phyloP scores from a whole-genome alignment of 1,140 invertebrate species.

The Drosophila kikkawai region DNA sequence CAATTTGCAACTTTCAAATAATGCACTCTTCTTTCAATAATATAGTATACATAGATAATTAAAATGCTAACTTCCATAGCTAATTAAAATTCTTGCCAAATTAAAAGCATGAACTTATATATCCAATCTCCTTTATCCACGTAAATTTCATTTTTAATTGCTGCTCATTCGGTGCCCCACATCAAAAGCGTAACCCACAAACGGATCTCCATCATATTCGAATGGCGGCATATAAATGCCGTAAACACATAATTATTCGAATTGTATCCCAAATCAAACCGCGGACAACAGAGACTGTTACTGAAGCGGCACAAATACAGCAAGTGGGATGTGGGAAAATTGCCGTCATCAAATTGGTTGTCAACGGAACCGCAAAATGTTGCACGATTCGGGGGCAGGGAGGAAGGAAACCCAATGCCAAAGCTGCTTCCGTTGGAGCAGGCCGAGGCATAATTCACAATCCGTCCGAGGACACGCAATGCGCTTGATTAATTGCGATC shows the following conservation, averaged over 20 bases:
- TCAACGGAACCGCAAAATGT: constrained; percentile 48
- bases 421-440: constrained; percentile 39
- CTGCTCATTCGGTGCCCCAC: neutral
- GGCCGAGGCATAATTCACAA: constrained; percentile 17
- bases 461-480: constrained; percentile 32
- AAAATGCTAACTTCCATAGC: neutral
- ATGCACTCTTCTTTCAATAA: too few relatives aligned
- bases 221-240: constrained; percentile 30
- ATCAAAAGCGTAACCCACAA: constrained; percentile 19
- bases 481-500: constrained; percentile 56
- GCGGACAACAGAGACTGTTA: constrained; percentile 36
- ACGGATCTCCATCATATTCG: constrained; percentile 6
- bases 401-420: constrained; percentile 53
- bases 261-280: constrained; percentile 40
- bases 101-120: neutral
- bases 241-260: constrained; percentile 54
- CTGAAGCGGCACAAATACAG: constrained; percentile 25
- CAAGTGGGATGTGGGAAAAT: constrained; percentile 41
- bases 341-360: constrained; percentile 59
- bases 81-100: neutral
- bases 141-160: constrained; percentile 5
- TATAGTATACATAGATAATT: too few relatives aligned
- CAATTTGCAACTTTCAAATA: too few relatives aligned
- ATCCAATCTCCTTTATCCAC: neutral
- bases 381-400: constrained; percentile 9